Evolutionary conservation across 2,797 vertebrate genomes (phyloP), one percentile per base, ranked within the genome.

Genomic region (Acipenser oxyrinchus): DNA sequence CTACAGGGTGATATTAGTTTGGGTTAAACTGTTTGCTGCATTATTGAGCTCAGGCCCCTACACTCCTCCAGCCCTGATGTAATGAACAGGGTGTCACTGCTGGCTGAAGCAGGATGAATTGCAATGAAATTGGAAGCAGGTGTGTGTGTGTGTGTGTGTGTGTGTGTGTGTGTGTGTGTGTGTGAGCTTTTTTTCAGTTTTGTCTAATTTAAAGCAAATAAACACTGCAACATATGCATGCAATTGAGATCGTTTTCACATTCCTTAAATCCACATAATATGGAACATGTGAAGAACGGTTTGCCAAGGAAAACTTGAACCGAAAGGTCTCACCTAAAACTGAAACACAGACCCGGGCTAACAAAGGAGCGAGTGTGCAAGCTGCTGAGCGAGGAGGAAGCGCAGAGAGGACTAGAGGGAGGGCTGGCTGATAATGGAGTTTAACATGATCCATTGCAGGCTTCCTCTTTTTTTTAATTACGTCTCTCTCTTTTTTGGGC

Each of bases 151-250:
- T 18, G 18, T 18, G 18, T 18, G 18, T 18, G 18, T 18, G 18
- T 18, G 60, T 69, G 63, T 18, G 18, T 18, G 62, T 60, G 70
- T 58, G 49, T 60, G 72, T 65, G 69, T 72, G 64, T 10, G 65
- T 23, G 50, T 67, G 69, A 72, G 65, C 72, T 72, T 77, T 66
- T 67, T 51, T 77, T 64, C 63, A 71, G 67, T 75, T 79, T 73
- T 77, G 80, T 86, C 83, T 84, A 81, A 84, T 84, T 86, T 82
- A 88, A 87, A 86, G 83, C 81, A 84, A 85, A 83, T 81, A 70
- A 74, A 65, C 72, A 71, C 13, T 71, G 79, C 75, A 78, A 82
- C 85, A 88, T 87, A 81, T 87, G 86, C 69, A 75, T 86, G 76
- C 81, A 83, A 85, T 86, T 83, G 62, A 10, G 65, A 58, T 49